Conservation (phyloP, 2,113 vertebrate genomes). For the Xenotilapia flavipinnis region DNA sequence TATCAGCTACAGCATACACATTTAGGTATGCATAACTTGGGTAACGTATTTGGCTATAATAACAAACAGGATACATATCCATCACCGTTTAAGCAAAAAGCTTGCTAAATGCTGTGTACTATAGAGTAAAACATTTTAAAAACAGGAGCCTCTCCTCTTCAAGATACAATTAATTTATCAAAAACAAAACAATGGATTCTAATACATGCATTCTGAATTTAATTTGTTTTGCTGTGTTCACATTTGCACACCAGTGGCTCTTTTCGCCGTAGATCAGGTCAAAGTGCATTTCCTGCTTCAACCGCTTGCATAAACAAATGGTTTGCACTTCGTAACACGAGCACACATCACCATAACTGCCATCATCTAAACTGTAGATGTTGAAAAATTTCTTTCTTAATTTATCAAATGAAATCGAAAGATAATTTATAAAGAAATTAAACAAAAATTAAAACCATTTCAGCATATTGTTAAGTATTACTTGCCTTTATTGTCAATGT, state of each 20-base stretch:
- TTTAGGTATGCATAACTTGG: background rate
- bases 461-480: background rate
- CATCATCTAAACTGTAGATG: background rate
- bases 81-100: background rate
- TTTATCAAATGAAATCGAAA: background rate
- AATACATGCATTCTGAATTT: background rate
- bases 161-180: background rate
- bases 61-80: background rate
- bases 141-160: fast-evolving
- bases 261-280: background rate
- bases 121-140: background rate
- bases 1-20: background rate
- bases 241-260: background rate
- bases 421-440: background rate
- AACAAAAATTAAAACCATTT: background rate
- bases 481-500: background rate
- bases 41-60: background rate
- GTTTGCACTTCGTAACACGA: background rate
- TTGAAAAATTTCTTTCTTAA: background rate
- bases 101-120: background rate
- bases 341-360: background rate
- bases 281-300: background rate
- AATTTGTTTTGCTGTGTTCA: background rate
- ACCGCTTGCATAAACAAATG: background rate
- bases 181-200: background rate